phyloP scores from a whole-genome alignment of 2,888 invertebrate species.

The Tenthredo distinguenda region DNA sequence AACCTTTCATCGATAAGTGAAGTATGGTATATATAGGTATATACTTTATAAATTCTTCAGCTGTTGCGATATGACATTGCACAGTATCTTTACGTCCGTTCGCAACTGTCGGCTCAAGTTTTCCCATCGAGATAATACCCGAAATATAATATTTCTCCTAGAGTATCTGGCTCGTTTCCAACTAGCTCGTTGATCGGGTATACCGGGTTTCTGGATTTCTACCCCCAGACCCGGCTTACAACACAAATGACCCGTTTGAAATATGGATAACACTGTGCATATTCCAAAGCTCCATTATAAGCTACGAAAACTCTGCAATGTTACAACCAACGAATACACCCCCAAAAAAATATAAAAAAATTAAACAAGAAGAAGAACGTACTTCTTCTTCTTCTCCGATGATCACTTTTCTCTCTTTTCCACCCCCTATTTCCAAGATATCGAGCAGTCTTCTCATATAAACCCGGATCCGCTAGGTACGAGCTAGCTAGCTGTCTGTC shows the following conservation, averaged over 20 bases:
- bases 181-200: constrained; percentile 43
- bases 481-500: neutral
- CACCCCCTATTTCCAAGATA: neutral
- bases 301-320: neutral
- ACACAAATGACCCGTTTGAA: constrained; percentile 27
- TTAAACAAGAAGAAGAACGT: neutral
- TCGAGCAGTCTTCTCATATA: constrained; percentile 1
- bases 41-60: neutral
- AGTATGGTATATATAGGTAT: neutral
- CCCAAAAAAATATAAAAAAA: neutral
- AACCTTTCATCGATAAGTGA: neutral
- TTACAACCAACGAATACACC: neutral
- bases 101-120: constrained; percentile 32
- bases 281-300: neutral
- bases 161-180: constrained; percentile 31
- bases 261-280: constrained; percentile 7
- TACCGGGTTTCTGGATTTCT: constrained; percentile 15
- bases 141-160: constrained; percentile 41
- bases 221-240: neutral
- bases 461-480: neutral
- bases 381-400: neutral
- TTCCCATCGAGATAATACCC: constrained; percentile 30
- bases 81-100: neutral
- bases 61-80: neutral
- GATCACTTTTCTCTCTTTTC: neutral